Evolutionary conservation across 2,797 vertebrate genomes (phyloP), one percentile per base, ranked within the genome.

Genomic region (Alectoris magna): DNA sequence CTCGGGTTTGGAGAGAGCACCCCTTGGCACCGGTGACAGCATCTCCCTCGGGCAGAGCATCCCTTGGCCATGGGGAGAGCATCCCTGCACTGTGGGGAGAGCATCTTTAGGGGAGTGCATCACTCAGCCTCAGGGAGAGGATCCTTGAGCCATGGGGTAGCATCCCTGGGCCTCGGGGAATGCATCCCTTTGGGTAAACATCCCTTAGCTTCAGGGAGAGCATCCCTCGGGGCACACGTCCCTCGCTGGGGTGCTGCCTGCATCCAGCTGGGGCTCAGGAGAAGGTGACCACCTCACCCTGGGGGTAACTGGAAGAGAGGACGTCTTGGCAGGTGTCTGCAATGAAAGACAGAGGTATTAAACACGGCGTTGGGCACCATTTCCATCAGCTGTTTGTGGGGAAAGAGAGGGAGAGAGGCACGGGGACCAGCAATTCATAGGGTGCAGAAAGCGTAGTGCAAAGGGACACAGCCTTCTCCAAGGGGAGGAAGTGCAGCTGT

Each of bases 251-350:
- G 64, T 1, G 6, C 87, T 75, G 95, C 88, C 84, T 75, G 90
- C 63, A 90, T 94, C 96, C 96, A 93, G 90, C 93, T 18, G 76
- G 92, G 88, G 93, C 94, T 97, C 98, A 98, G 96, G 98, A 98
- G 94, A 98, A 97, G 91, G 97, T 97, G 96, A 97, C 96, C 88
- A 97, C 97, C 96, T 97, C 96, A 55, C 97, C 97, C 91, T 98
- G 96, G 94, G 97, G 94, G 95, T 97, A 97, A 67, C 95, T 97
- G 97, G 97, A 91, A 84, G 96, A 96, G 87, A 97, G 96, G 92
- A 91, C 95, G 7, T 97, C 97, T 96, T 97, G 97, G 97, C 97
- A 97, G 95, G 95, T 97, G 94, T 98, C 97, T 98, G 97, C 82
- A 95, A 97, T 92, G 77, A 96, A 97, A 97, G 92, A 96, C 81